Evolutionary conservation across 2,113 vertebrate genomes (phyloP).

Genomic region (Odontophorus gujanensis): DNA sequence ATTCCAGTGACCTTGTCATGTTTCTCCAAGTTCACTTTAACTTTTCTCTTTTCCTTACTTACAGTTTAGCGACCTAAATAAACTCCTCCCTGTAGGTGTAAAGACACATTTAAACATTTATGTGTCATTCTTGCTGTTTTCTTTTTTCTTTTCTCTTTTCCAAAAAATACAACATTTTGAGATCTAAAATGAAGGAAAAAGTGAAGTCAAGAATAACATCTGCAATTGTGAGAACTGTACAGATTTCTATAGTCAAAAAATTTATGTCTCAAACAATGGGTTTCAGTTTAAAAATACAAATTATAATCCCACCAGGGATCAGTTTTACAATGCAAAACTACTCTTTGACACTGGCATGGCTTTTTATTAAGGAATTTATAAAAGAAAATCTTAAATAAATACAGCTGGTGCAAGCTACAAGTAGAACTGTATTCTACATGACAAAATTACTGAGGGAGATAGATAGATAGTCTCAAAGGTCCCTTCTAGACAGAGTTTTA

Average conservation of each 20-base stretch:
- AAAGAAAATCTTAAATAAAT: constrained; percentile 68
- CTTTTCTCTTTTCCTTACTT: neutral
- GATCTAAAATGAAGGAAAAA: neutral
- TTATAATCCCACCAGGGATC: constrained; percentile 34
- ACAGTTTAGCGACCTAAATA: neutral
- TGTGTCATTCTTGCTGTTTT: neutral
- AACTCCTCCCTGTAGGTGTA: neutral
- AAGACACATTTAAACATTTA: neutral
- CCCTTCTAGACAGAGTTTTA: neutral
- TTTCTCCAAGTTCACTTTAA: neutral
- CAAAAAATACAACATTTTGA: neutral
- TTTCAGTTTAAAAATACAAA: constrained; percentile 54
- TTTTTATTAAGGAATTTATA: constrained; percentile 58
- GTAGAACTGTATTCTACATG: constrained; percentile 37
- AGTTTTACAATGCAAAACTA: constrained; percentile 36
- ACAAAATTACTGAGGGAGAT: constrained; percentile 31
- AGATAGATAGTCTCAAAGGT: neutral
- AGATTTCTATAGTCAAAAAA: constrained; percentile 6
- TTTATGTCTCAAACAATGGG: constrained; percentile 25
- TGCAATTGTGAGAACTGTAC: neutral
- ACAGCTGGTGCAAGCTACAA: constrained; percentile 58
- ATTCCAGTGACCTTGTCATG: neutral
- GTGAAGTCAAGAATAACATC: neutral
- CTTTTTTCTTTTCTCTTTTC: neutral
- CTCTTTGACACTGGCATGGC: neutral